These are phyloP conservation scores for Onychomys arenicola DNA, from an alignment of 2,797 vertebrate genomes.

Conservation along the genomic window DNA sequence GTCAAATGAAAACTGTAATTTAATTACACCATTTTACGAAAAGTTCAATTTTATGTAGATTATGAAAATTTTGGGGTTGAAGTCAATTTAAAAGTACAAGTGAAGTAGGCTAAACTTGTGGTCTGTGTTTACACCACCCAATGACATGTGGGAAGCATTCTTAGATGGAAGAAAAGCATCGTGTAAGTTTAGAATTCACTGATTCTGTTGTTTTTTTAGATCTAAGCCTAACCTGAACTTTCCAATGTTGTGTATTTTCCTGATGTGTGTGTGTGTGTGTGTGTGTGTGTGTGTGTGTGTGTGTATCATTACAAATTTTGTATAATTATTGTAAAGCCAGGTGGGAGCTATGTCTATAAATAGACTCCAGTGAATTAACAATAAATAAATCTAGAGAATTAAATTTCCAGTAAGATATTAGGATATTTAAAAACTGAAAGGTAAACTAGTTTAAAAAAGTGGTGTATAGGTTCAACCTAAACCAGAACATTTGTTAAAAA, in stretches of 20 bases:
- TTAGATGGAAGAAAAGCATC: constrained; percentile 67
- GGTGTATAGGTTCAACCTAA: constrained; percentile 62
- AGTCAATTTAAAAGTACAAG: constrained; percentile 78
- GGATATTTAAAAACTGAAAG: constrained; percentile 50
- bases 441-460: constrained; percentile 60
- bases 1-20: constrained; percentile 66
- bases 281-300: neutral
- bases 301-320: neutral
- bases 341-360: constrained; percentile 51
- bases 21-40: constrained; percentile 71
- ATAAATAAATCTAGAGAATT: constrained; percentile 50
- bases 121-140: constrained; percentile 64
- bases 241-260: constrained; percentile 30
- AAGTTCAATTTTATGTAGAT: constrained; percentile 68
- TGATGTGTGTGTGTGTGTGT: neutral
- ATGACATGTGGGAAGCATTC: constrained; percentile 69
- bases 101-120: constrained; percentile 65
- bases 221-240: constrained; percentile 75
- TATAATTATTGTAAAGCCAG: constrained; percentile 45
- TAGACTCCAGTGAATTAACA: constrained; percentile 48
- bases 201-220: constrained; percentile 71
- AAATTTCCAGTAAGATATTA: constrained; percentile 59
- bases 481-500: constrained; percentile 75
- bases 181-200: constrained; percentile 65
- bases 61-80: constrained; percentile 55